phyloP scores from a whole-genome alignment of 2,888 invertebrate genomes.

The Drosophila formosana region DNA sequence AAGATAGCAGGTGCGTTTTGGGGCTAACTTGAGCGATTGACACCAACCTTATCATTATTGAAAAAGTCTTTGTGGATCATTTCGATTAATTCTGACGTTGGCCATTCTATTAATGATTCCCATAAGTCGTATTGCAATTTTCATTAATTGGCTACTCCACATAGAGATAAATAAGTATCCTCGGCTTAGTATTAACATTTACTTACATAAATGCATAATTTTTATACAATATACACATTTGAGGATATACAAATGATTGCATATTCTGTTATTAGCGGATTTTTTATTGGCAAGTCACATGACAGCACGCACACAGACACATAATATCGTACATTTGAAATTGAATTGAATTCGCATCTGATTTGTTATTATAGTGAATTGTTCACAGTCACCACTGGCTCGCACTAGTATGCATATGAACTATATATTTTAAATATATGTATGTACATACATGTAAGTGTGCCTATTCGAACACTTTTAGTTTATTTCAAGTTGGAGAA shows the following conservation, averaged over 20 bases:
- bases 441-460: background rate
- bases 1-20: conserved; percentile 44
- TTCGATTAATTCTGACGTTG: conserved; percentile 14
- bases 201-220: background rate
- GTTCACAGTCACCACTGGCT: conserved; percentile 8
- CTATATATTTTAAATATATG: conserved; percentile 4
- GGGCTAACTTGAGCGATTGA: conserved; percentile 46
- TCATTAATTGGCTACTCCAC: background rate
- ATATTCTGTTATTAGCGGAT: conserved; percentile 46
- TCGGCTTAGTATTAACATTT: background rate
- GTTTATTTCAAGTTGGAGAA: background rate
- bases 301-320: conserved; percentile 35
- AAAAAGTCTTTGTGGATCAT: conserved; percentile 22
- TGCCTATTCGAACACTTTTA: background rate
- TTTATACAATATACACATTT: conserved; percentile 6
- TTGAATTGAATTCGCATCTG: conserved; percentile 45
- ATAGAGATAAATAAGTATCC: background rate
- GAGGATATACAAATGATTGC: conserved; percentile 29
- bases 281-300: conserved; percentile 61
- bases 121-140: background rate
- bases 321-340: conserved; percentile 46
- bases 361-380: conserved; percentile 52
- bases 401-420: conserved; percentile 9
- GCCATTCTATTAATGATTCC: conserved; percentile 2
- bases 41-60: conserved; percentile 50